Percentiles rank a stretch among this genome's conserved stretches.
Evolutionary conservation across 2,888 invertebrate genomes (phyloP).

Genomic region (Sinotaia quadrata): DNA sequence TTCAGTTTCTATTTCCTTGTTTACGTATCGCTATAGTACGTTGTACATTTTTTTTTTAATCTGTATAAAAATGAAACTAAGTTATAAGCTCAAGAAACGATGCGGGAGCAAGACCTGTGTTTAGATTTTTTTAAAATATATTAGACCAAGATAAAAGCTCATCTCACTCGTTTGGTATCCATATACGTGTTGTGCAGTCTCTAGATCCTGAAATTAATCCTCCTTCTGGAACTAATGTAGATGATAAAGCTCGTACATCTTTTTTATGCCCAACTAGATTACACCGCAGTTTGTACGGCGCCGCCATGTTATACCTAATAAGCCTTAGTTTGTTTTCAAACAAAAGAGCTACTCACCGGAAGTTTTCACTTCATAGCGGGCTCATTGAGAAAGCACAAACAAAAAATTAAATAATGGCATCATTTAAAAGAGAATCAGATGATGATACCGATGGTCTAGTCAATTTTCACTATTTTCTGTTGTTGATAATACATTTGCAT

Average conservation of each 20-base stretch:
- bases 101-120: no score
- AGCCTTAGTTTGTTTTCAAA: neutral
- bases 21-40: no score
- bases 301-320: conserved; percentile 58
- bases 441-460: conserved; percentile 19
- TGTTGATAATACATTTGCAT: no score
- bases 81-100: no score
- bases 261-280: conserved; percentile 82
- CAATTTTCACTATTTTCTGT: no score
- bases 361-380: conserved; percentile 7
- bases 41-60: no score
- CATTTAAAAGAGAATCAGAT: conserved; percentile 21
- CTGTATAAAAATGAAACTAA: no score
- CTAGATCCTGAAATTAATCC: conserved; percentile 89
- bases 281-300: conserved; percentile 83
- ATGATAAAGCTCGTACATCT: conserved; percentile 86
- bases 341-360: conserved; percentile 5
- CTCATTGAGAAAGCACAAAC: neutral
- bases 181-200: conserved; percentile 88
- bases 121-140: no score
- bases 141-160: conserved; percentile 11
- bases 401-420: conserved; percentile 10
- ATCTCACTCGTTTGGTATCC: conserved; percentile 80
- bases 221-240: conserved; percentile 75
- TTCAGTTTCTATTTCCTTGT: no score